phyloP scores from a whole-genome alignment of 2,113 vertebrate species.

The Cairina moschata region DNA sequence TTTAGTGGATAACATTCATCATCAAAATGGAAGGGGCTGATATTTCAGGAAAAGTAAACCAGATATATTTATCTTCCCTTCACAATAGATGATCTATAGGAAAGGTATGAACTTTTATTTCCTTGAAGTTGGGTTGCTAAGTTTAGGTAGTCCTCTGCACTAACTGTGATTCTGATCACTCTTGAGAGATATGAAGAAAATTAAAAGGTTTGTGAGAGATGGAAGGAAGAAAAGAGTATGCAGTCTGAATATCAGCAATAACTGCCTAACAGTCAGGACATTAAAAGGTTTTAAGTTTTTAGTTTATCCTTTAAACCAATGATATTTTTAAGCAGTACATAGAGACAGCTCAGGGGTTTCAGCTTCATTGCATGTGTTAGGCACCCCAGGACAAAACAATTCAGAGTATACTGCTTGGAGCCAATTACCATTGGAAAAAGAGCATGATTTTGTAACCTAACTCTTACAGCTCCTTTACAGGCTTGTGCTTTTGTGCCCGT shows the following conservation, averaged over 20 bases:
- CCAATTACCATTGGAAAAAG: background rate
- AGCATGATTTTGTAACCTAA: background rate
- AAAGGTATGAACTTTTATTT: background rate
- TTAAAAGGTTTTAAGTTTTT: background rate
- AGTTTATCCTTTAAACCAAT: constrained; percentile 2
- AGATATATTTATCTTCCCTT: background rate
- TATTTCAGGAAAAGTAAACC: background rate
- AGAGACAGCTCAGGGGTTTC: background rate
- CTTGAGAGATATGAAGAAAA: background rate
- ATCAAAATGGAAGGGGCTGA: background rate
- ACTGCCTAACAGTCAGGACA: background rate
- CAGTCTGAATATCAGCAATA: background rate
- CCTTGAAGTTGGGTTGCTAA: background rate
- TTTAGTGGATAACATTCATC: background rate
- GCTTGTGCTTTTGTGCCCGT: background rate
- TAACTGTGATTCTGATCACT: background rate
- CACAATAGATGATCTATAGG: background rate
- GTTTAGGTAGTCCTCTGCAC: background rate
- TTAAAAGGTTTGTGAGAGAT: background rate
- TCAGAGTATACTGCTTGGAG: background rate
- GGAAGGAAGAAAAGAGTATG: background rate
- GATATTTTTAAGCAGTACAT: background rate
- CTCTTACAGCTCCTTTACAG: background rate
- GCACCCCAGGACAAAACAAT: constrained; percentile 11
- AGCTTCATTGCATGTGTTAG: background rate